Conservation (phyloP, 2,888 invertebrate species). For the Phyllotreta striolata region DNA sequence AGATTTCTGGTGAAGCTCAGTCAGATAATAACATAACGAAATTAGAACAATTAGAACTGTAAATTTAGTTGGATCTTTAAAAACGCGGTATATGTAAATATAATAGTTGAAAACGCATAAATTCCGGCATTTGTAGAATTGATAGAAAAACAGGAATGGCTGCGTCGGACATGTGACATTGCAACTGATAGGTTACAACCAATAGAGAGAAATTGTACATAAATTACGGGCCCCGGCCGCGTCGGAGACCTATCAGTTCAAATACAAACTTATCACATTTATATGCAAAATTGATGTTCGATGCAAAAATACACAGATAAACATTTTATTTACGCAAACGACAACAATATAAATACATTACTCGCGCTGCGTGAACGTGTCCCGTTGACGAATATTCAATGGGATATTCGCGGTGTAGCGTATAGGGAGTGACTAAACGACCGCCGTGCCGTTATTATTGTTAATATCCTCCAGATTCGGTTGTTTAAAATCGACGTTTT, state of each 20-base stretch:
- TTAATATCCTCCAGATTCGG: too few species aligned
- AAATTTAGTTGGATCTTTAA: too few species aligned
- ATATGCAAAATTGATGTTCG: constrained; percentile 17
- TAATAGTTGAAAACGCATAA: neutral
- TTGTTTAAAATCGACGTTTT: too few species aligned
- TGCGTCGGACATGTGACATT: constrained; percentile 2
- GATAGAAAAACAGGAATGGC: constrained; percentile 3
- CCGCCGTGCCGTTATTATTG: too few species aligned
- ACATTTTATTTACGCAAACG: constrained; percentile 11
- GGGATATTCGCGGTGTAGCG: too few species aligned
- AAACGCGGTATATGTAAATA: too few species aligned
- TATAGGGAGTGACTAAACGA: too few species aligned
- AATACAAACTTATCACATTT: constrained; percentile 20
- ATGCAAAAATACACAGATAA: constrained; percentile 15
- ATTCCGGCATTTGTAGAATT: constrained; percentile 7
- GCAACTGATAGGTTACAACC: constrained; percentile 13
- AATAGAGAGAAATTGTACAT: constrained; percentile 10
- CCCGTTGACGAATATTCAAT: too few species aligned
- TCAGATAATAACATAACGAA: too few species aligned
- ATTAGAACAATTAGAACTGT: too few species aligned
- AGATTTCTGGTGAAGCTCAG: too few species aligned
- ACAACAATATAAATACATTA: constrained; percentile 16
- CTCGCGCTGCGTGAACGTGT: neutral
- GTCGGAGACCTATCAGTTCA: constrained; percentile 10
- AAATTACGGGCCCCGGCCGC: neutral